Base-by-base conservation (phyloP, 2,797 vertebrate genomes). In the Sciurus vulgaris region DNA sequence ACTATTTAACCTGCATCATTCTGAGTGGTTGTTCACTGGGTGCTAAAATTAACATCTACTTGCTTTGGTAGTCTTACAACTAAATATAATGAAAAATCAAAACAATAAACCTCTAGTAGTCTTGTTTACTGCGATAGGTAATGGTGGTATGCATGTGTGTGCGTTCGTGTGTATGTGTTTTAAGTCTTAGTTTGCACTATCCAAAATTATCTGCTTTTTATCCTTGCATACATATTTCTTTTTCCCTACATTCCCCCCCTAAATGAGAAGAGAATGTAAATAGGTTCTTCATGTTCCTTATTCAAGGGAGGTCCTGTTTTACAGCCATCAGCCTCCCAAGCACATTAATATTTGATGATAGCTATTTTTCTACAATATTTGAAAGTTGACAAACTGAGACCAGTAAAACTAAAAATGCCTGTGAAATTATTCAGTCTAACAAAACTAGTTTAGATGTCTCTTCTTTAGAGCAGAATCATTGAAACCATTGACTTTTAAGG, bases 11-110 rank as follows among this genome's bases (percentile, higher is more conserved):
- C 0, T 91, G 69, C 15, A 81, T 1, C 30, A 77, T 81, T 97
- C 51, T 76, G 20, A 95, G 87, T 28, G 22, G 54, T 86, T 44
- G 10, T 96, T 97, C 85, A 49, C 30, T 8, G 86, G 76, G 69
- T 47, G 33, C 51, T 84, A 89, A 95, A 7, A 63, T 59, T 95
- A 97, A 22, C 92, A 13, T 73, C 86, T 59, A 35, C 86, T 7
- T 96, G 41, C 89, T 95, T 97, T 93, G n/a, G 8, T 96, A 82
- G 38, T 86, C 78, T 97, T 91, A 61, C 73, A 63, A 94, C 7
- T 35, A 88, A 30, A 87, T 56, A 67, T 97, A 91, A 91, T 77
- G 85, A 98, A 95, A 91, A 77, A 79, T 47, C 8, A 86, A 24
- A 92, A 93, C 49, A n/a, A 78, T 78, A 33, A 67, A 82, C 49